Base-by-base conservation (phyloP, 2,888 invertebrate species). In the Punctoribates punctum region DNA sequence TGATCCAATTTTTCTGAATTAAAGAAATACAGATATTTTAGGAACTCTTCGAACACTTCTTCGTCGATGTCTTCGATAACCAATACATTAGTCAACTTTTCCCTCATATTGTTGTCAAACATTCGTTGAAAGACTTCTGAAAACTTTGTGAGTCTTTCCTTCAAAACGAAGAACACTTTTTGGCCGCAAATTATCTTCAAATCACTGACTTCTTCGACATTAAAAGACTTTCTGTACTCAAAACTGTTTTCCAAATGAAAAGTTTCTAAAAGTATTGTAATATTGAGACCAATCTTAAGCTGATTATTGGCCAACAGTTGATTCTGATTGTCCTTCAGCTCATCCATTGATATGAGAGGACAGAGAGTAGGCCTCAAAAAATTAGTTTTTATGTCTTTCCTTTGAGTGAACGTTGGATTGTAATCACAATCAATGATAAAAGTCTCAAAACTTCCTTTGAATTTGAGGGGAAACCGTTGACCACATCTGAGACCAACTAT, bases 171-270 rank as follows among this genome's bases (percentile, higher is more conserved):
- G 20, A 67, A 67, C 6, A 4, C 20, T 42, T 67, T 67, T 13
- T 23, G 13, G 38, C 23, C 42, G 13, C 34, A 34, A 42, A 42
- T 67, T 20, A 67, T 23, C 20, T n/a, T 27, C 20, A 67, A 67
- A 67, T 67, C 67, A 67, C 23, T 67, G 42, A 38, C 34, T 38
- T 67, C 20, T 67, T 60, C 27, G 29, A 60, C 29, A 60, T 60
- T 27, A 60, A 60, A 60, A 25, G 20, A n/a, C 8, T 54, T 20
- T 20, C 20, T 54, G 20, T n/a, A 54, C 9, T 54, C 54, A 20
- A 54, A 54, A 5, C 4, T 8, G 8, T 8, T 34, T 8, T 34
- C 8, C 8, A 8, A 3, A 5, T 34, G 34, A 34, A 34, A 34
- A 5, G 34, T 5, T 5, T 34, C 4, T 5, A 8, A 34, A 34